Percentiles rank a stretch among this genome's conserved stretches.
Conservation (phyloP, 1,140 invertebrate genomes). For the Nasonia longicornis region DNA sequence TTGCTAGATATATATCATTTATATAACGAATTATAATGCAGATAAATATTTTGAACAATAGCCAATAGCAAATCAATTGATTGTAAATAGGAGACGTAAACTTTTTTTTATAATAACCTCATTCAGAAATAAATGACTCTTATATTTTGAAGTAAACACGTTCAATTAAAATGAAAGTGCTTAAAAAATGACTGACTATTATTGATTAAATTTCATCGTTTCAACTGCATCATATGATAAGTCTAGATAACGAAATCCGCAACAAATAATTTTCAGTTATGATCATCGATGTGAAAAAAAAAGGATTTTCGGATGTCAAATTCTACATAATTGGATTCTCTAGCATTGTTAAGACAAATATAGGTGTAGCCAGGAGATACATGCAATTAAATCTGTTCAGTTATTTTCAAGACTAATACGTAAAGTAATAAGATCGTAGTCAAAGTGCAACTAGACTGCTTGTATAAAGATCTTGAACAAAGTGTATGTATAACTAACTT, state of each 20-base stretch:
- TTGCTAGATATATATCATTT: slow-evolving; percentile 14
- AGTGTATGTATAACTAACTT: not conserved
- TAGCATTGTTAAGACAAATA: not conserved
- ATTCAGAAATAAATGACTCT: not conserved
- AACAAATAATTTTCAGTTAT: not conserved
- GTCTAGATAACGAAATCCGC: not conserved
- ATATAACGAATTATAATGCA: slow-evolving; percentile 5
- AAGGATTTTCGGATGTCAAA: not conserved
- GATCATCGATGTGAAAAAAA: not conserved
- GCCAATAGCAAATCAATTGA: not conserved
- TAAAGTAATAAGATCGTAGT: too few relatives aligned
- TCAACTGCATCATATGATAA: not conserved
- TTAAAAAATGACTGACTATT: slow-evolving; percentile 31
- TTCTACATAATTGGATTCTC: not conserved
- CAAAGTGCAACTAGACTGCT: not conserved
- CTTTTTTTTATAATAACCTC: not conserved
- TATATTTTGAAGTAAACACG: slow-evolving; percentile 18
- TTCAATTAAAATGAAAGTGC: slow-evolving; percentile 33
- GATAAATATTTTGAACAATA: slow-evolving; percentile 6
- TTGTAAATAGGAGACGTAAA: slow-evolving; percentile 19
- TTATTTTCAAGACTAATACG: too few relatives aligned
- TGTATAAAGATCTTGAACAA: not conserved
- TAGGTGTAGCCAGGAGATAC: not conserved
- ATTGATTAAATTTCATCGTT: slow-evolving; percentile 22
- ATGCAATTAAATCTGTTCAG: not conserved